These are phyloP conservation scores for Ophthalmolycus amberensis DNA, from an alignment of 2,113 vertebrate genomes.

Conservation along the genomic window DNA sequence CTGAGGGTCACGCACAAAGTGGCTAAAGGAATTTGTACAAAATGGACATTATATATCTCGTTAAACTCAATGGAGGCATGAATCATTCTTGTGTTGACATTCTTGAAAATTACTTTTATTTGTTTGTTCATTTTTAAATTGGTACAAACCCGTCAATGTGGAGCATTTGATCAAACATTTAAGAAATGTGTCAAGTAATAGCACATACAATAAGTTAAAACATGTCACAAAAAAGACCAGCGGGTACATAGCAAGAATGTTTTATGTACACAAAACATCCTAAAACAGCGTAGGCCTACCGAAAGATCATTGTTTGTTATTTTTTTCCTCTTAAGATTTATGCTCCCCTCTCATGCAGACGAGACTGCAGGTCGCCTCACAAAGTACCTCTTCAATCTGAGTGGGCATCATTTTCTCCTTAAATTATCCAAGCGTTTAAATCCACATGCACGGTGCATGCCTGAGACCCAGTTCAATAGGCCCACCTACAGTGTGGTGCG, in stretches of 20 bases:
- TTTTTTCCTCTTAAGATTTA: constrained; percentile 52
- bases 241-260: constrained; percentile 94
- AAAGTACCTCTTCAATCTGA: constrained; percentile 54
- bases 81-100: constrained; percentile 84
- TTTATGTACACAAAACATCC: constrained; percentile 99
- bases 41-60: neutral
- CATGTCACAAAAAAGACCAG: constrained; percentile 98
- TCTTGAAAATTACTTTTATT: constrained; percentile 97
- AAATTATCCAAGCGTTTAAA: constrained; percentile 73
- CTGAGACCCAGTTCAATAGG: constrained; percentile 51
- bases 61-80: constrained; percentile 56
- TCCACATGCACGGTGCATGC: constrained; percentile 80
- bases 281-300: constrained; percentile 89
- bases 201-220: constrained; percentile 99
- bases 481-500: constrained; percentile 59
- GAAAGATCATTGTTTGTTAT: constrained; percentile 80
- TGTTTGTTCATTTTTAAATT: constrained; percentile 88
- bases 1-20: neutral
- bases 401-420: constrained; percentile 53
- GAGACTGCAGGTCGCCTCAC: constrained; percentile 68
- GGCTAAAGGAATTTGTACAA: neutral
- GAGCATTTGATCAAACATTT: constrained; percentile 97
- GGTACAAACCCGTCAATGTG: constrained; percentile 95
- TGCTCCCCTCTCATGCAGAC: constrained; percentile 88
- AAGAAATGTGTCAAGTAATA: constrained; percentile 98